Evolutionary conservation across 2,888 invertebrate genomes (phyloP).

Genomic region (Leptarthrus brevirostris): DNA sequence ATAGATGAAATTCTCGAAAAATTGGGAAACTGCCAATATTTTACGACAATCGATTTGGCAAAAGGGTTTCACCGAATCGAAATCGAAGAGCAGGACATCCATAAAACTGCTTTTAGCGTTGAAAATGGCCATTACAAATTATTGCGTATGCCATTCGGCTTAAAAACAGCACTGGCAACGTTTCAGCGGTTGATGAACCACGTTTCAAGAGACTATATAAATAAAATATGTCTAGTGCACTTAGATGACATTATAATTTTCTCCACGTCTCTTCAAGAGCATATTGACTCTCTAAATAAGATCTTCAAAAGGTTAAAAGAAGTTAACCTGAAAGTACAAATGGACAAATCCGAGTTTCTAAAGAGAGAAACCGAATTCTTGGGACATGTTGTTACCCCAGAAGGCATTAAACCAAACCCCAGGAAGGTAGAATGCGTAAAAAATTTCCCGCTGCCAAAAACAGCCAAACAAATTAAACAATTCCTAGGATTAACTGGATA

Average conservation of each 20-base stretch:
- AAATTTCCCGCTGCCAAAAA: slow-evolving; percentile 35
- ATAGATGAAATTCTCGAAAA: slow-evolving; percentile 52
- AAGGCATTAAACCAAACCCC: slow-evolving; percentile 44
- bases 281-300: slow-evolving; percentile 53
- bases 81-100: slow-evolving; percentile 16
- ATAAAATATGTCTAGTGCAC: slow-evolving; percentile 53
- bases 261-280: slow-evolving; percentile 56
- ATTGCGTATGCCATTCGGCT: slow-evolving; percentile 56
- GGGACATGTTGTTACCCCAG: slow-evolving; percentile 34
- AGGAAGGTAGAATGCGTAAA: slow-evolving; percentile 24
- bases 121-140: slow-evolving; percentile 50
- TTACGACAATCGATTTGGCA: slow-evolving; percentile 52
- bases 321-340: slow-evolving; percentile 31
- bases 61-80: slow-evolving; percentile 49
- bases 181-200: slow-evolving; percentile 42
- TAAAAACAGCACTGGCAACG: slow-evolving; percentile 41
- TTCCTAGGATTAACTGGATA: slow-evolving; percentile 42
- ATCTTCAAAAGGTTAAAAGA: slow-evolving; percentile 56
- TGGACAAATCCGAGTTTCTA: slow-evolving; percentile 41
- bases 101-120: slow-evolving; percentile 40
- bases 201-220: slow-evolving; percentile 55
- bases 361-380: slow-evolving; percentile 30
- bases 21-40: slow-evolving; percentile 51
- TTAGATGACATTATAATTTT: slow-evolving; percentile 44
- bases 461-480: slow-evolving; percentile 20